Evolutionary conservation across 2,113 vertebrate species (phyloP).

Genomic region (Ursus arctos): DNA sequence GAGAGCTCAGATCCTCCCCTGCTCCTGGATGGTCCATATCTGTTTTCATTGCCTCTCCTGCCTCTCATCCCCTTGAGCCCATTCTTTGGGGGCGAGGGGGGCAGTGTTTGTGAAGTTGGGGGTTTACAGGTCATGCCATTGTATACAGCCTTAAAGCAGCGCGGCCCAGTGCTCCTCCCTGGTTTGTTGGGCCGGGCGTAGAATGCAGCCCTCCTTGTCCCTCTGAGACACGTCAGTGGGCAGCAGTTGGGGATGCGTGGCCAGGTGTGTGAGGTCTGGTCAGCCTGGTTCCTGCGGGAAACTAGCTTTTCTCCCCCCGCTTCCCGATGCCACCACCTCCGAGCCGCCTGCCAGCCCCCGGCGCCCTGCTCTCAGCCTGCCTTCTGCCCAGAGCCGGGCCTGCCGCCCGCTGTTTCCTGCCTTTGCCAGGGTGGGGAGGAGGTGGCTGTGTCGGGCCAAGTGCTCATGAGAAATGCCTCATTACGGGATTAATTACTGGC

Average conservation of each 20-base stretch:
- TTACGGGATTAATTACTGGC: not conserved
- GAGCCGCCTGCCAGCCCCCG: not conserved
- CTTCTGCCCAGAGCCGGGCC: slow-evolving; percentile 40
- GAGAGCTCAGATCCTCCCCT: not conserved
- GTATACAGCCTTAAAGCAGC: not conserved
- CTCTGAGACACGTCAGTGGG: no score
- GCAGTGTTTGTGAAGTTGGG: not conserved
- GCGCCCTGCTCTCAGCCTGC: slow-evolving; percentile 1
- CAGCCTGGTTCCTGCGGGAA: not conserved
- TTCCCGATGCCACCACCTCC: not conserved
- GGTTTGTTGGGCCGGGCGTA: slow-evolving; percentile 65
- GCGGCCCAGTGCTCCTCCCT: slow-evolving; percentile 35
- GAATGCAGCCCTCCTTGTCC: not conserved
- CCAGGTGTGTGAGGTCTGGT: not conserved
- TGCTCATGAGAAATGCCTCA: slow-evolving; percentile 50
- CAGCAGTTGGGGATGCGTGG: not conserved
- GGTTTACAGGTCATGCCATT: not conserved
- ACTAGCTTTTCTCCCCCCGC: not conserved
- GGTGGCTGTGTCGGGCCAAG: not conserved
- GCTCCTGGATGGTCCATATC: not conserved
- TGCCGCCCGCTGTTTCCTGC: slow-evolving; percentile 24
- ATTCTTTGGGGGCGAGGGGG: not conserved
- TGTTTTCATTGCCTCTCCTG: not conserved
- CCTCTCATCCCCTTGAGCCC: not conserved
- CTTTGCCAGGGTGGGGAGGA: slow-evolving; percentile 56